Evolutionary conservation across 2,888 invertebrate species (phyloP), one percentile per base, ranked within the genome.

Genomic region (Clitarchus hookeri): DNA sequence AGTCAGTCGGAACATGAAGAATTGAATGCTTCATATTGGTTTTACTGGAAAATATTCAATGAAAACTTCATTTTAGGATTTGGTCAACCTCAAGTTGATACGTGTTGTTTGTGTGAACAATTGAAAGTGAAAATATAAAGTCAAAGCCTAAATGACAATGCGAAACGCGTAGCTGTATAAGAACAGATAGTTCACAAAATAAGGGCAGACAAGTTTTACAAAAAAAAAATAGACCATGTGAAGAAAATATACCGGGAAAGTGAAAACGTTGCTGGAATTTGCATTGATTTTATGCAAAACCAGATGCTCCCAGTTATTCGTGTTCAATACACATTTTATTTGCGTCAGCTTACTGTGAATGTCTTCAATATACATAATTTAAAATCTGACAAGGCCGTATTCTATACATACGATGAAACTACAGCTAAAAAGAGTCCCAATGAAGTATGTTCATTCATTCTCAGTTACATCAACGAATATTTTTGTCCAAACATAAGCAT

Each of bases 101-200:
- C 9, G 9, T 65, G 23, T 65, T 84, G 23, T 65, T 1, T 65
- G 0, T 54, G 84, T 0, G 27, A 84, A 84, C 25, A 27, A 84
- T 54, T 84, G 26, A 53, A 84, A n/a, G 84, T 54, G 0, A 65
- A 84, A 84, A 65, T 84, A 84, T 53, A 65, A 84, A 26, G 84
- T 27, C 77, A 6, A 27, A 48, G 4, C 84, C 19, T 84, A 65
- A 84, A 84, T 16, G 84, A 84, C 25, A 13, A 53, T 54, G 84
- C 84, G 23, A 84, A 65, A 27, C 84, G 19, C 53, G 84, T 84
- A 25, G n/a, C 77, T 6, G 54, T 84, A 84, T 48, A 36, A 25
- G 84, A 84, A 26, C 25, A 54, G 84, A 65, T 84, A 84, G 77
- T 26, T 84, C 54, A 65, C 77, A 84, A 23, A 65, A 84, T 27